A percentile compares a stretch with the other conserved stretches of the same genome.
These are phyloP conservation scores for Bombus huntii DNA, from an alignment of 1,140 invertebrate species.

Conservation along the genomic window DNA sequence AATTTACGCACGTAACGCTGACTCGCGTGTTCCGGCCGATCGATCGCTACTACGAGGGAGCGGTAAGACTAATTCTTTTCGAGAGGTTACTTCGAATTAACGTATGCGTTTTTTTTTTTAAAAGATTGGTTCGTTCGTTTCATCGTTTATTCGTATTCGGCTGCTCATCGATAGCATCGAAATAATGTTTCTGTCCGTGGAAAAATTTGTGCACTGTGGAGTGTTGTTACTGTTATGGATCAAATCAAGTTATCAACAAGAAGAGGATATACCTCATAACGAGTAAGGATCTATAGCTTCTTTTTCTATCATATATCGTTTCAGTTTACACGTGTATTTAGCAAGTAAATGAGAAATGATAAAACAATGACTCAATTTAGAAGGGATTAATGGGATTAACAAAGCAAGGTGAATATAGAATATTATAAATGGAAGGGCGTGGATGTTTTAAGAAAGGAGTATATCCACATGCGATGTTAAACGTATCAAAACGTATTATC, in stretches of 20 bases:
- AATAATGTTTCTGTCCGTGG: slow-evolving; percentile 65
- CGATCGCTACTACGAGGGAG: slow-evolving; percentile 37
- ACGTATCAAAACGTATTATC: background rate
- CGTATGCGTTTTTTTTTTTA: slow-evolving; percentile 6
- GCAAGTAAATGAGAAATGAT: background rate
- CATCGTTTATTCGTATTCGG: background rate
- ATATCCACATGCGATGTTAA: background rate
- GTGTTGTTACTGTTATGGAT: slow-evolving; percentile 76
- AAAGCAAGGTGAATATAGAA: background rate
- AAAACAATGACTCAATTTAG: background rate
- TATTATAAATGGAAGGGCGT: background rate
- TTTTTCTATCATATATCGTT: background rate
- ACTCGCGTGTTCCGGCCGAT: slow-evolving; percentile 46
- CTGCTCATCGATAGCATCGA: slow-evolving; percentile 16
- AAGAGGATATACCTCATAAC: slow-evolving; percentile 92
- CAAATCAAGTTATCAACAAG: slow-evolving; percentile 84
- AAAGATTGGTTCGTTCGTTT: slow-evolving; percentile 16
- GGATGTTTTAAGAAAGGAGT: background rate
- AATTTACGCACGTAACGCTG: slow-evolving; percentile 40
- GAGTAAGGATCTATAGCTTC: slow-evolving; percentile 85
- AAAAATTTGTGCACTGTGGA: slow-evolving; percentile 68
- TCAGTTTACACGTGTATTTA: background rate
- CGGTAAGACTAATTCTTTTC: slow-evolving; percentile 43
- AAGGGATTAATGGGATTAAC: background rate
- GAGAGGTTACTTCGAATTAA: slow-evolving; percentile 20